Conservation (phyloP, 64 coral and sea anemone genomes). For the Dendrophyllia cribrosa region DNA sequence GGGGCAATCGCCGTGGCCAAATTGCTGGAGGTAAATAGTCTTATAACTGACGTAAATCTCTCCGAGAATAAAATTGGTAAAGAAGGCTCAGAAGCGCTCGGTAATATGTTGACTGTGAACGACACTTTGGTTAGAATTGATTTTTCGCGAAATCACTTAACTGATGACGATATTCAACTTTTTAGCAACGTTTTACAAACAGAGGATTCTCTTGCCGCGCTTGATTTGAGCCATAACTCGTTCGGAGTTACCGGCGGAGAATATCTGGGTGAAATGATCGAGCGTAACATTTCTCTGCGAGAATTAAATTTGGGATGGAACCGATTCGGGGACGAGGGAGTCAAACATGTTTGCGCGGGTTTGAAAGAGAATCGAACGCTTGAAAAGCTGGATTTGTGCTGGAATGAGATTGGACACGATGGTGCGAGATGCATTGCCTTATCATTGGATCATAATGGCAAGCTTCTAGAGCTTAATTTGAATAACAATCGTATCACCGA, state of each 20-base stretch:
- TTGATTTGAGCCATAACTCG: constrained; percentile 81
- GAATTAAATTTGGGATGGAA: constrained; percentile 90
- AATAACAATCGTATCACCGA: constrained; percentile 92
- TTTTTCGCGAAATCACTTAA: constrained; percentile 81
- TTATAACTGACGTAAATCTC: constrained; percentile 69
- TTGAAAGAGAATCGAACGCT: constrained; percentile 62
- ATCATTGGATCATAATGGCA: constrained; percentile 64
- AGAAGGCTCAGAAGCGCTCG: constrained; percentile 68
- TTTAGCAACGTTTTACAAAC: constrained; percentile 86
- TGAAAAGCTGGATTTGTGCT: constrained; percentile 79
- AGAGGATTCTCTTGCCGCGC: constrained; percentile 44
- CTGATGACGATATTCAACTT: constrained; percentile 75
- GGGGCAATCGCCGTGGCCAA: constrained; percentile 75
- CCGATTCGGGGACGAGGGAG: constrained; percentile 76
- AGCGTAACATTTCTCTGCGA: constrained; percentile 47
- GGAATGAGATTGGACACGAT: constrained; percentile 84
- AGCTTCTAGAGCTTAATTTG: constrained; percentile 78
- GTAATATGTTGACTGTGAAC: constrained; percentile 73
- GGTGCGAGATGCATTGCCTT: constrained; percentile 54
- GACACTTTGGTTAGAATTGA: constrained; percentile 57
- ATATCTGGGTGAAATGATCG: constrained; percentile 73
- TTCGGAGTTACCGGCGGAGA: constrained; percentile 62
- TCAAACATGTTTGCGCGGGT: constrained; percentile 55
- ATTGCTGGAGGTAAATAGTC: constrained; percentile 62
- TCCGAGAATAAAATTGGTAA: constrained; percentile 87